These are phyloP conservation scores for Eupithecia pulchellata DNA, from an alignment of 2,888 invertebrate genomes.

Conservation along the genomic window DNA sequence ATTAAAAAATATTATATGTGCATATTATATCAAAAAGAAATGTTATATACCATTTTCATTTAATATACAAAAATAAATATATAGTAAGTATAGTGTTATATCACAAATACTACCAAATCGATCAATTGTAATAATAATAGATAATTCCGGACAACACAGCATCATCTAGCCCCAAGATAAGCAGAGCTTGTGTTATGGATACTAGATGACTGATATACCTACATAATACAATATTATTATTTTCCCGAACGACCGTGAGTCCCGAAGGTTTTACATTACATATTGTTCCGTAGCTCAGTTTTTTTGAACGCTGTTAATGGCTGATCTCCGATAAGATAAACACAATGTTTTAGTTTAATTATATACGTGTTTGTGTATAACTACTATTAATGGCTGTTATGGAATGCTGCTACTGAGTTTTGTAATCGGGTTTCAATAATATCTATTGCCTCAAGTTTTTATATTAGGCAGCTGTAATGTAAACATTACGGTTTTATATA, in stretches of 20 bases:
- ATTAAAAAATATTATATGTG: neutral
- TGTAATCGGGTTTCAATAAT: conserved; percentile 8
- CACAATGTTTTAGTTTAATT: conserved; percentile 82
- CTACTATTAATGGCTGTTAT: conserved; percentile 42
- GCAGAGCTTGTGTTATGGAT: too few species aligned
- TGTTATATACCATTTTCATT: too few species aligned
- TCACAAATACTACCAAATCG: too few species aligned
- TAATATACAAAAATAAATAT: too few species aligned
- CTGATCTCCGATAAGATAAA: conserved; percentile 80
- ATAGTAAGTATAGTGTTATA: too few species aligned
- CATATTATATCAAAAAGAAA: too few species aligned
- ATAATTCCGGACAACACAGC: too few species aligned
- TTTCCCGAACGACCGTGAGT: conserved; percentile 58
- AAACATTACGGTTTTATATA: too few species aligned
- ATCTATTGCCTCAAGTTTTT: neutral
- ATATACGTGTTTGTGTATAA: conserved; percentile 56
- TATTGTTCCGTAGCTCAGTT: conserved; percentile 68
- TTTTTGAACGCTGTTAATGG: conserved; percentile 81
- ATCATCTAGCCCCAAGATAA: too few species aligned
- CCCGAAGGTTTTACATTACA: conserved; percentile 51
- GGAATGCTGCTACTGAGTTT: conserved; percentile 36
- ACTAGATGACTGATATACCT: too few species aligned
- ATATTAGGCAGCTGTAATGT: neutral
- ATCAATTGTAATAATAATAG: too few species aligned
- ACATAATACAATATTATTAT: too few species aligned